Evolutionary conservation across 2,888 invertebrate genomes (phyloP).

Genomic region (Polyommatus iphigenia): DNA sequence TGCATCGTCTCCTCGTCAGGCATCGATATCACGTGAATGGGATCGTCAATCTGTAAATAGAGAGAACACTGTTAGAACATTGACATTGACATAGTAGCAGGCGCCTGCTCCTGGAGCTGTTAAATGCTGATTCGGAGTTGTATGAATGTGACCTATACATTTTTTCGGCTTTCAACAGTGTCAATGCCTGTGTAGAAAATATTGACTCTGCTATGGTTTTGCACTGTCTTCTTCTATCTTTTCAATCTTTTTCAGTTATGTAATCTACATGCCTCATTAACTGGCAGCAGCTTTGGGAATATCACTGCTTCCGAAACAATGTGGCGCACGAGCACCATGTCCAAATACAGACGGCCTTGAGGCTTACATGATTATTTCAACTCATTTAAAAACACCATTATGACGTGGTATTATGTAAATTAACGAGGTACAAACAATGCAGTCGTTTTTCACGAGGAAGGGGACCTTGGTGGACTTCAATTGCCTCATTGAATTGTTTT

Average conservation of each 20-base stretch:
- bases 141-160: too few relatives aligned
- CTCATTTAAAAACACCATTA: conserved; percentile 14
- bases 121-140: too few relatives aligned
- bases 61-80: background rate
- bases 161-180: too few relatives aligned
- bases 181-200: too few relatives aligned
- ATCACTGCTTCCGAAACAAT: background rate
- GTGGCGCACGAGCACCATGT: background rate
- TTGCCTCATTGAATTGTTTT: conserved; percentile 17
- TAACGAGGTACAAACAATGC: conserved; percentile 20
- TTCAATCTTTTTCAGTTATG: too few relatives aligned
- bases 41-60: conserved; percentile 81
- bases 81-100: too few relatives aligned
- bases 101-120: too few relatives aligned
- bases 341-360: conserved; percentile 14
- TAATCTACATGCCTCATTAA: too few relatives aligned
- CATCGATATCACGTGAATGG: conserved; percentile 83
- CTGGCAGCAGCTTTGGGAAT: background rate
- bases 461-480: conserved; percentile 5
- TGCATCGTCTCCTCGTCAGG: conserved; percentile 80
- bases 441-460: conserved; percentile 17
- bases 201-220: too few relatives aligned
- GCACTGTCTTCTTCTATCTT: too few relatives aligned
- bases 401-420: conserved; percentile 7
- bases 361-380: conserved; percentile 6